These are phyloP conservation scores for Brachionus plicatilis DNA, from an alignment of 1,140 invertebrate species.

Conservation along the genomic window DNA sequence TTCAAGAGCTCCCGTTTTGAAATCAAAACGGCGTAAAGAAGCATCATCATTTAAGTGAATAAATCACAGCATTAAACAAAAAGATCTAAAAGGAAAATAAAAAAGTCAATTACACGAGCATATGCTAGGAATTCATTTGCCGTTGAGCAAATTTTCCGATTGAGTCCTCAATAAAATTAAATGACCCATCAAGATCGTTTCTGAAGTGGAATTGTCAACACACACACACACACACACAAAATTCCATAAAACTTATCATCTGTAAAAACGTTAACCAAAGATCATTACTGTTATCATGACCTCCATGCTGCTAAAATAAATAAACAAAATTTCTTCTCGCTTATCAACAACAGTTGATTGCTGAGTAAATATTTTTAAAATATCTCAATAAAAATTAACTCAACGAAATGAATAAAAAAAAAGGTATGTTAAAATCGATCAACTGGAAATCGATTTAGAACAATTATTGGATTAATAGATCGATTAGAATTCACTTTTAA, in stretches of 20 bases:
- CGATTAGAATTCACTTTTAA: constrained; percentile 1
- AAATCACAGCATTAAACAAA: not conserved
- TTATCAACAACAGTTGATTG: not conserved
- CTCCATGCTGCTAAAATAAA: not conserved
- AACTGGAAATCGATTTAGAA: constrained; percentile 11
- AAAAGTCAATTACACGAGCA: not conserved
- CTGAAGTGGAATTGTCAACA: not conserved
- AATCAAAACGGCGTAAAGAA: not conserved
- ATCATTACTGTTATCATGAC: constrained; percentile 4
- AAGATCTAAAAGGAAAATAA: not conserved
- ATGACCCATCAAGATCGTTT: not conserved
- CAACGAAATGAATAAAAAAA: not conserved
- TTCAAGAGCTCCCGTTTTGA: not conserved
- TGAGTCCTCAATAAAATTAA: not conserved
- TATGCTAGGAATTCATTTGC: not conserved
- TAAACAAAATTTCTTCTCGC: constrained; percentile 8
- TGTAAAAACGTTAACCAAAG: not conserved
- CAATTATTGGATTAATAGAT: constrained; percentile 13
- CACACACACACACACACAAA: not conserved
- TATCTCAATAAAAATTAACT: not conserved
- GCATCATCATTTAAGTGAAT: not conserved
- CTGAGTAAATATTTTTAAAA: constrained; percentile 1
- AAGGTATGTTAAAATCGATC: constrained; percentile 34
- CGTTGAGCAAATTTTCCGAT: not conserved
- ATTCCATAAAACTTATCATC: constrained; percentile 36